phyloP scores from a whole-genome alignment of 2,113 vertebrate species.

The Limanda limanda region DNA sequence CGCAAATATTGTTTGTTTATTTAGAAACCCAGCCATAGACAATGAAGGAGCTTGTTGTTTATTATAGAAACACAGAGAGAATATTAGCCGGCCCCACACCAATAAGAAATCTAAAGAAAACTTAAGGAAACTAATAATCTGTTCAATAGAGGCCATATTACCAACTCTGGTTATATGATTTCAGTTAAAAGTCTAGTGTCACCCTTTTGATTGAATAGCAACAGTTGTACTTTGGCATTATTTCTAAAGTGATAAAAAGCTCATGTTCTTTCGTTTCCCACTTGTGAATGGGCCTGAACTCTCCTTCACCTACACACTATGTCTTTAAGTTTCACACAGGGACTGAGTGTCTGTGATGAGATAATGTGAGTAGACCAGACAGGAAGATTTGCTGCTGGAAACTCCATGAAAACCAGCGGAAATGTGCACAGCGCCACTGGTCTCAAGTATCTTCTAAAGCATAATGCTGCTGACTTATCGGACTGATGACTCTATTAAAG shows the following conservation, averaged over 20 bases:
- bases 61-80: background rate
- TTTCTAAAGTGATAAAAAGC: no score
- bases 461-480: conserved; percentile 20
- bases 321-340: background rate
- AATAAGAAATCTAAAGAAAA: background rate
- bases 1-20: background rate
- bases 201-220: background rate
- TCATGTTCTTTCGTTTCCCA: no score
- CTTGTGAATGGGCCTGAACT: background rate
- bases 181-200: no score
- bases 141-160: no score
- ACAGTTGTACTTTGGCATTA: background rate
- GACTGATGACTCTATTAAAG: conserved; percentile 29
- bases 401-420: background rate
- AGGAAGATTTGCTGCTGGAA: background rate
- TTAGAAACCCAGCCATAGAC: background rate
- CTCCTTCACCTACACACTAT: no score
- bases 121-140: no score
- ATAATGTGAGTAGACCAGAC: conserved; percentile 6
- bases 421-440: conserved; percentile 7
- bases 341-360: background rate
- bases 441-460: conserved; percentile 2
- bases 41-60: background rate
- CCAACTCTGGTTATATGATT: no score
- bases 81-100: background rate